Evolutionary conservation across 2,797 vertebrate species (phyloP).

Genomic region (Paratrypauchen microcephalus): DNA sequence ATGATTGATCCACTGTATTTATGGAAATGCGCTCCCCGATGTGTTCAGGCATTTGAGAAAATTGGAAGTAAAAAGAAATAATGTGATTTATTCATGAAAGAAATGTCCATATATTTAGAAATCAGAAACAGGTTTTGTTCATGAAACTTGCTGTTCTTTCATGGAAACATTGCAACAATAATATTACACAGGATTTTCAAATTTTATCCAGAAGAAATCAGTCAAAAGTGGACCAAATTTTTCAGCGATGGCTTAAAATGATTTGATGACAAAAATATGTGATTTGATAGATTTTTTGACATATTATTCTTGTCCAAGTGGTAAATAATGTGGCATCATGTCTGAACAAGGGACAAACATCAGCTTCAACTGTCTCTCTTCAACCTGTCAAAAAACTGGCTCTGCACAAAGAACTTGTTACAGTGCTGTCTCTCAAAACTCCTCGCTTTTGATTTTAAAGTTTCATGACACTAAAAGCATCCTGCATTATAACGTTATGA

Average conservation of each 20-base stretch:
- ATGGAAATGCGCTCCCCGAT: constrained; percentile 2
- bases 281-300: background rate
- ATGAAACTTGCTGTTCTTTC: constrained; percentile 23
- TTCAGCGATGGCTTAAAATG: background rate
- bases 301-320: background rate
- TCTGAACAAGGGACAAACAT: background rate
- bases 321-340: background rate
- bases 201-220: background rate
- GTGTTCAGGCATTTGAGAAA: constrained; percentile 5
- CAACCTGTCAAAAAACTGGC: background rate
- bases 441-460: background rate
- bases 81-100: background rate
- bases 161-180: constrained; percentile 20
- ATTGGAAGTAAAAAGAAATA: background rate
- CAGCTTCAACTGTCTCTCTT: background rate
- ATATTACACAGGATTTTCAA: no score
- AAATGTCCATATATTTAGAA: background rate
- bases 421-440: background rate
- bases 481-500: background rate
- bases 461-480: background rate
- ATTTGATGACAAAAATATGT: background rate
- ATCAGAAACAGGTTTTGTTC: constrained; percentile 18
- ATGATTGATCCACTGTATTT: constrained; percentile 14
- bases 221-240: background rate
- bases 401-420: background rate